Conservation (phyloP, 1,140 invertebrate genomes). For the Oryctes rhinoceros region DNA sequence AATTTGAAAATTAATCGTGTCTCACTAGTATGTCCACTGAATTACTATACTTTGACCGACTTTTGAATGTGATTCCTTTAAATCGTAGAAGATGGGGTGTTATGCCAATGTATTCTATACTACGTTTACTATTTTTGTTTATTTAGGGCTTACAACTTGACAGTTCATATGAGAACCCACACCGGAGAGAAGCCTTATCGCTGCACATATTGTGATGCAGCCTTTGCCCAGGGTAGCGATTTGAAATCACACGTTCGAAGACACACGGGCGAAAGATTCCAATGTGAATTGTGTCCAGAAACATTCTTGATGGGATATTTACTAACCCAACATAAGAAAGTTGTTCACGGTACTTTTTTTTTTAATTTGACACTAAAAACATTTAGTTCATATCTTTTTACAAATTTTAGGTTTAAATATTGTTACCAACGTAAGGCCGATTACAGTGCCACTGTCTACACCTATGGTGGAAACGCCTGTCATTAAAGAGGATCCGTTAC, state of each 20-base stretch:
- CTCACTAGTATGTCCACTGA: too few relatives aligned
- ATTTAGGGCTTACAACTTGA: conserved; percentile 65
- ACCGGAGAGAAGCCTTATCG: conserved; percentile 69
- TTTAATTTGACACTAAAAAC: background rate
- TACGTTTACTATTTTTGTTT: background rate
- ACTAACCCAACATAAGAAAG: conserved; percentile 65
- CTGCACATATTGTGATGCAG: conserved; percentile 67
- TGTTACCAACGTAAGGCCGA: conserved; percentile 56
- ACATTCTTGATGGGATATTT: conserved; percentile 68
- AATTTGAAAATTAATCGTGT: too few relatives aligned
- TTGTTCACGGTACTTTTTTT: conserved; percentile 62
- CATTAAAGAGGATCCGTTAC: background rate
- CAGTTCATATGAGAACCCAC: conserved; percentile 67
- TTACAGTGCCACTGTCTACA: conserved; percentile 55
- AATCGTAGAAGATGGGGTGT: too few relatives aligned
- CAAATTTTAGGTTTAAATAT: conserved; percentile 55
- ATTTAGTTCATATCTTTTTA: conserved; percentile 24
- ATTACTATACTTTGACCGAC: too few relatives aligned
- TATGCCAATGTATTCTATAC: background rate
- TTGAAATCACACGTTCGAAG: conserved; percentile 72
- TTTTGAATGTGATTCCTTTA: too few relatives aligned
- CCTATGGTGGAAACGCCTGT: conserved; percentile 40
- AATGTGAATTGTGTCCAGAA: conserved; percentile 67
- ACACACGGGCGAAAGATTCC: conserved; percentile 66
- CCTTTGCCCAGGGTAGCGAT: conserved; percentile 69